Evolutionary conservation across 2,888 invertebrate genomes (phyloP).

Genomic region (Cephus pygmeus): DNA sequence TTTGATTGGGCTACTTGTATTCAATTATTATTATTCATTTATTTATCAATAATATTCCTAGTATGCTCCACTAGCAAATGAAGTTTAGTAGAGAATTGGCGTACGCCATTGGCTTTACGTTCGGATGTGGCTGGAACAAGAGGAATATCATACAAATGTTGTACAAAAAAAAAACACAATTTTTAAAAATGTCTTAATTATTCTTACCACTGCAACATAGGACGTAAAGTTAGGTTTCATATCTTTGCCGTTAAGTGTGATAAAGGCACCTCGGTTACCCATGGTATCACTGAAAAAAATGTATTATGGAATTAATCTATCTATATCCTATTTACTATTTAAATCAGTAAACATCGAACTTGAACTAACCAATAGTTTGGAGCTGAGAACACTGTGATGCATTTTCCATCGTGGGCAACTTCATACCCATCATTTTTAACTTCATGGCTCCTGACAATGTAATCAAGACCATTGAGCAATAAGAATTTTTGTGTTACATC

Average conservation of each 20-base stretch:
- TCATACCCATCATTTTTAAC: conserved; percentile 98
- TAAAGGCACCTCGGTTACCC: conserved; percentile 99
- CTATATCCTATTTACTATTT: background rate
- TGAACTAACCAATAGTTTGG: conserved; percentile 95
- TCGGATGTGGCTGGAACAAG: conserved; percentile 90
- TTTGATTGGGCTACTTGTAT: conserved; percentile 58
- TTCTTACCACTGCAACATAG: conserved; percentile 93
- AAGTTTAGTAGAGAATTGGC: conserved; percentile 87
- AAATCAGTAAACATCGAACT: conserved; percentile 10
- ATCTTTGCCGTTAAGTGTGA: conserved; percentile 91
- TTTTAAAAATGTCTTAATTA: background rate
- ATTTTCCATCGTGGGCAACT: conserved; percentile 92
- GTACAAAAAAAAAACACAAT: background rate
- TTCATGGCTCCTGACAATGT: conserved; percentile 96
- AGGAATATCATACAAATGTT: conserved; percentile 29
- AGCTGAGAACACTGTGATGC: conserved; percentile 99
- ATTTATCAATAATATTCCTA: conserved; percentile 45
- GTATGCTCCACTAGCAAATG: conserved; percentile 72
- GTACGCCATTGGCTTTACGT: conserved; percentile 97
- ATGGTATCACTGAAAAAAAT: conserved; percentile 86
- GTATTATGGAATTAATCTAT: conserved; percentile 1
- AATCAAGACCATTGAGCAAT: conserved; percentile 86
- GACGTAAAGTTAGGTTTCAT: conserved; percentile 91
- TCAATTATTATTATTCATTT: conserved; percentile 44
- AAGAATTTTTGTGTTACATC: conserved; percentile 93